Conservation (phyloP, 2,797 vertebrate species). For the Austrolebias charrua region DNA sequence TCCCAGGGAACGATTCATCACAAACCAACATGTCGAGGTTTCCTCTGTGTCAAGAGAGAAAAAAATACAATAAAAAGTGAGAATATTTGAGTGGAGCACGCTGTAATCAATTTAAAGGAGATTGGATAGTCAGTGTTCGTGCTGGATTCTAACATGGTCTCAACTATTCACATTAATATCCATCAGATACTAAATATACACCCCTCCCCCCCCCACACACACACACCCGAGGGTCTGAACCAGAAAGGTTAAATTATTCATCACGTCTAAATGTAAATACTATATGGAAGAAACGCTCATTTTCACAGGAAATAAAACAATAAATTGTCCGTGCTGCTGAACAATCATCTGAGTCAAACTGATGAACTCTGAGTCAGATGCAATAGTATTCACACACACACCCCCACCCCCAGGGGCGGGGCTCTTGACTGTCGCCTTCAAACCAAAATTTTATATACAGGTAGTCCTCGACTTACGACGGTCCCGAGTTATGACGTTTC, state of each 20-base stretch:
- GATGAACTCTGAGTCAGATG: no score
- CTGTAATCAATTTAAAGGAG: slow-evolving; percentile 56
- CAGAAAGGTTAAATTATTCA: slow-evolving; percentile 70
- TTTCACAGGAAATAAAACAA: neutral
- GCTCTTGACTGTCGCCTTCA: no score
- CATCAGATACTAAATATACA: slow-evolving; percentile 58
- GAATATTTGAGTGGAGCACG: slow-evolving; percentile 29
- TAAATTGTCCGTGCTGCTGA: no score
- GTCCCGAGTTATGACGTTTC: no score
- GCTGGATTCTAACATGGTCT: slow-evolving; percentile 61
- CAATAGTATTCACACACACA: no score
- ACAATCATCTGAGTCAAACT: no score
- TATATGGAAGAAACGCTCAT: slow-evolving; percentile 25
- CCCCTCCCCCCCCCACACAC: slow-evolving; percentile 8
- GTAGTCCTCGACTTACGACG: no score
- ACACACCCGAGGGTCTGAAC: slow-evolving; percentile 26
- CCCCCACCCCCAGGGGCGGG: no score
- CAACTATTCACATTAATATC: slow-evolving; percentile 65
- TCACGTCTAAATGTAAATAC: slow-evolving; percentile 42
- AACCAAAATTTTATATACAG: no score
- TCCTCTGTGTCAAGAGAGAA: slow-evolving; percentile 18
- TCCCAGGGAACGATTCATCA: slow-evolving; percentile 58
- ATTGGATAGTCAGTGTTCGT: slow-evolving; percentile 59
- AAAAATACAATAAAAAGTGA: slow-evolving; percentile 33
- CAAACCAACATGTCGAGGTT: slow-evolving; percentile 56